Base-by-base conservation (phyloP, 2,113 vertebrate genomes). In the Sinosuthora webbiana region DNA sequence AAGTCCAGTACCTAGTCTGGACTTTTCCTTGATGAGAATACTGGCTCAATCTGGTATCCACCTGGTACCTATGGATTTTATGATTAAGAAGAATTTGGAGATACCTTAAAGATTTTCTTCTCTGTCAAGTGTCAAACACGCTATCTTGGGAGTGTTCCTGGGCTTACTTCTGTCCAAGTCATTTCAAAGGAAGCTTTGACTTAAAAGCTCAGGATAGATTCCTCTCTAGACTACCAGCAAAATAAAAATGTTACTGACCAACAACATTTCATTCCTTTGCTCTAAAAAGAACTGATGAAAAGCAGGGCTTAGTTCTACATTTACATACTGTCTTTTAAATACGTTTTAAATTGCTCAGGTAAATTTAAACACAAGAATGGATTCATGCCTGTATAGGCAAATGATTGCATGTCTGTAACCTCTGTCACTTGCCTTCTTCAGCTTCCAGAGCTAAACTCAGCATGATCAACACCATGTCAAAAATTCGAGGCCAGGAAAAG, bases 401-500 rank as follows among this genome's bases (percentile, higher is more conserved):
- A 62, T 0, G 2, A 15, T 17, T 62, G 23, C 33, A 39, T 8
- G 2, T 70, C 84, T 79, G 23, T 91, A 89, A 96, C 37, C 30
- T 90, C 50, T 96, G 22, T 91, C 52, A 30, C 49, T 85, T 94
- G 11, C 89, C 39, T 96, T 25, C 80, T 85, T 92, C 96, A 99
- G 99, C 99, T 85, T 99, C 99, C 96, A 98, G 99, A 98, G 99
- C 99, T 94, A 99, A 99, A 98, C 99, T 99, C 98, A 99, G 98
- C 97, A 99, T 99, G 99, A 99, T 99, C 96, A 99, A 99, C 98
- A 99, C 99, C 79, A 99, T 99, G 99, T 99, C 99, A n/a, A 99
- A 99, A 97, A 99, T 99, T 73, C 98, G 99, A 12, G 99, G 99
- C 7, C 99, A 99, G 91, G 99, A 99, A 93, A 99, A 99, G 89